Percentiles rank a stretch among this genome's conserved stretches.
Conservation (phyloP, 2,888 invertebrate species). For the Ectropis crepuscularia region DNA sequence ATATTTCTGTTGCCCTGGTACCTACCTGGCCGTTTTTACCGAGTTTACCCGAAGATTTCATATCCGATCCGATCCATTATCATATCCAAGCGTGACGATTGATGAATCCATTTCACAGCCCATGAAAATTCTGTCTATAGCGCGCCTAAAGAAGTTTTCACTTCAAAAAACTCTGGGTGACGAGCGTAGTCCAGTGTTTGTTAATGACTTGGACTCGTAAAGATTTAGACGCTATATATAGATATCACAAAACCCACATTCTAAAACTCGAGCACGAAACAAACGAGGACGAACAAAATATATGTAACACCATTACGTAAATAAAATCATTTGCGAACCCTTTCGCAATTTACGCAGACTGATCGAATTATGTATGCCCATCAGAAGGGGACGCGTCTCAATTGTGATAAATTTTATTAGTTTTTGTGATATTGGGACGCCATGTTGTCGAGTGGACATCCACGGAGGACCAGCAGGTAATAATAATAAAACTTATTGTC, state of each 20-base stretch:
- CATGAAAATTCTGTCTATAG: no score
- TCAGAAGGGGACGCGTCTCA: conserved; percentile 47
- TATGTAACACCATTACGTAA: conserved; percentile 30
- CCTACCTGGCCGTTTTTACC: no score
- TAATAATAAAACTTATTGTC: neutral
- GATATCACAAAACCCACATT: neutral
- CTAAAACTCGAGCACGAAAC: conserved; percentile 10
- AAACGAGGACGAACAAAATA: conserved; percentile 25
- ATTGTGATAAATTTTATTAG: conserved; percentile 51
- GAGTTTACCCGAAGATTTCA: no score
- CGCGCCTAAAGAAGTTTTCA: no score
- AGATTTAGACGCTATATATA: no score
- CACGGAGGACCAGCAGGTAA: neutral
- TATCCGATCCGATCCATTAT: no score
- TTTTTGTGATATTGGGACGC: conserved; percentile 37
- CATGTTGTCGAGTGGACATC: conserved; percentile 5
- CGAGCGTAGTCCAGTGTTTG: no score
- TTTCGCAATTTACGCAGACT: conserved; percentile 42
- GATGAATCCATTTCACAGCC: no score
- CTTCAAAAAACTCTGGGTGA: no score
- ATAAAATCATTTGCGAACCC: conserved; percentile 39
- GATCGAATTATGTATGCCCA: conserved; percentile 48
- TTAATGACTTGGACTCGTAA: no score
- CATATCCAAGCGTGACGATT: no score
- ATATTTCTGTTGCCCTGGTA: no score